Conservation (phyloP, 2,797 vertebrate genomes). For the Clarias fuscus region DNA sequence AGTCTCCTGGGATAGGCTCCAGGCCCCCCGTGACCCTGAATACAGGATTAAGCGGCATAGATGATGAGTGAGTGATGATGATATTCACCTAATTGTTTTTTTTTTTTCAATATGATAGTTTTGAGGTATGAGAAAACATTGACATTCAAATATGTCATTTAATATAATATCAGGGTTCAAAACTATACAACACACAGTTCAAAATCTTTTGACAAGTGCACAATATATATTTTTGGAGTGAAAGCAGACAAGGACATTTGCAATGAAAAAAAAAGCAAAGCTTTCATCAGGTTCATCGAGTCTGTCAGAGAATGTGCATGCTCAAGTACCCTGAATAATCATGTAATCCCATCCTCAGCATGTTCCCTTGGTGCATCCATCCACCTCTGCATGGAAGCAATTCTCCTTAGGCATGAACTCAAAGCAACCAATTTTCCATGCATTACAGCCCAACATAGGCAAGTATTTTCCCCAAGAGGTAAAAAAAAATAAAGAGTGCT, state of each 20-base stretch:
- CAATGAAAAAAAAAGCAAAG: background rate
- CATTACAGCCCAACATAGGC: constrained; percentile 1
- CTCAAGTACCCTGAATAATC: constrained; percentile 17
- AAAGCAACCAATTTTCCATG: constrained; percentile 28
- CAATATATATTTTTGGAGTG: background rate
- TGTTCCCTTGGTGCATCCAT: constrained; percentile 17
- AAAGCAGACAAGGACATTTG: background rate
- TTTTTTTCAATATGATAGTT: no score
- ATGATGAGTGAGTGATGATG: no score
- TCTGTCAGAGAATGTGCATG: background rate
- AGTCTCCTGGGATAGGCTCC: no score
- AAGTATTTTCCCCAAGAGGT: constrained; percentile 2
- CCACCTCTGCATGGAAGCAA: constrained; percentile 21
- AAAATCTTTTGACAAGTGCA: background rate
- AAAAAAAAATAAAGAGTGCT: background rate
- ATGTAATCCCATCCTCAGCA: constrained; percentile 12
- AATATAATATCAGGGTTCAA: background rate
- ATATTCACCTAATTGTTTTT: no score
- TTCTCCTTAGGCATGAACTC: constrained; percentile 17
- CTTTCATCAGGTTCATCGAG: background rate
- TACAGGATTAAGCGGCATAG: no score
- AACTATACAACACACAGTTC: background rate
- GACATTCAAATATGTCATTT: background rate
- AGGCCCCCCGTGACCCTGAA: no score
- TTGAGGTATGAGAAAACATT: no score